Base-by-base conservation (phyloP, 2,888 invertebrate species). In the Mantis religiosa region DNA sequence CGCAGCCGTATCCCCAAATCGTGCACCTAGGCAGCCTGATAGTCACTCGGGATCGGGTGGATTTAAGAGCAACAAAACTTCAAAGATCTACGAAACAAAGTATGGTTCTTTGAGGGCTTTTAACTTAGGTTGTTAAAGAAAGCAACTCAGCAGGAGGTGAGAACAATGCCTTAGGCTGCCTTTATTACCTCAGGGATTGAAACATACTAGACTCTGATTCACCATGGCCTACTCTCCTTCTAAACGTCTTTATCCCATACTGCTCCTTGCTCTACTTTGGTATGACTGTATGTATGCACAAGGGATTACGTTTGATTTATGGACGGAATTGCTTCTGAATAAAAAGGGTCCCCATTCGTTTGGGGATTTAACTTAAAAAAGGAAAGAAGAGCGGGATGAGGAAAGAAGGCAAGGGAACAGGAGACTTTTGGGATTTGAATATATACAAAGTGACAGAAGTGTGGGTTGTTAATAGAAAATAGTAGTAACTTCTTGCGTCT, bases 301-400 rank as follows among this genome's bases (percentile, higher is more conserved):
- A 1, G n/a, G 88, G 88, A 81, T 88, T 88, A 88, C 20, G 28
- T 82, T 82, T 88, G 88, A 88, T 88, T 88, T 88, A 88, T 88
- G 82, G 82, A 85, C 25, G 47, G 88, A 85, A 85, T 88, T 88
- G 88, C 88, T 88, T 82, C 88, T 88, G 85, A 82, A 82, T 88
- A 81, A 88, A 85, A 84, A 82, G 81, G 25, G 28, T 71, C 34
- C 30, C 84, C 88, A 88, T 88, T 85, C 88, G 82, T 88, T 82
- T 88, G 88, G 85, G 88, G 88, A 88, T 88, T 88, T 88, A 87
- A 34, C 82, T 87, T n/a, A 82, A 82, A 71, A 15, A 82, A 87
- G 41, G 34, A n/a, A 82, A 27, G 28, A 47, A 81, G 28, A 81
- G 9, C 41, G 12, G 41, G 41, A 41, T 25, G 54, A 20, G 54